Percentiles rank a stretch among this genome's conserved stretches.
phyloP scores from a whole-genome alignment of 2,888 invertebrate genomes.

The Iselma pallidipennis region DNA sequence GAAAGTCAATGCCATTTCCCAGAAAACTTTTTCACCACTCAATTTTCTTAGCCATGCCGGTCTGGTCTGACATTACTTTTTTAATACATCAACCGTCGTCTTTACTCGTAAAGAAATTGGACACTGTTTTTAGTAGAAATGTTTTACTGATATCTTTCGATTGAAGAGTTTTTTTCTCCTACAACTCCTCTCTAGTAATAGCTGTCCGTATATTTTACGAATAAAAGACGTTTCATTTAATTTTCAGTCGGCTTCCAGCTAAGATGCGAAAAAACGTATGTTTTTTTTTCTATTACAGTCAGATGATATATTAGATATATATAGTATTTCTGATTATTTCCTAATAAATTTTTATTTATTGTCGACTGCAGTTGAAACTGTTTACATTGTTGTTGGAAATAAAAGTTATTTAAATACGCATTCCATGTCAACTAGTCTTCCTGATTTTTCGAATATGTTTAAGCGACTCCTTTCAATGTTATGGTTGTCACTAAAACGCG shows the following conservation, averaged over 20 bases:
- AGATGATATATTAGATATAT: too few species aligned
- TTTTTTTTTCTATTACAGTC: conserved; percentile 1
- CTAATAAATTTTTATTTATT: neutral
- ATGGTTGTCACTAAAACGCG: conserved; percentile 20
- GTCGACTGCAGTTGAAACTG: neutral
- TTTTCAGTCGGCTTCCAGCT: conserved; percentile 30
- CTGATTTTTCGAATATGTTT: conserved; percentile 24
- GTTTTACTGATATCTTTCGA: conserved; percentile 45
- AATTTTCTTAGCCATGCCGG: conserved; percentile 48
- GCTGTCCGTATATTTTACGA: conserved; percentile 41
- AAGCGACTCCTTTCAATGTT: conserved; percentile 23
- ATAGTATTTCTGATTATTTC: too few species aligned
- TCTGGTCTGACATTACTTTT: conserved; percentile 50
- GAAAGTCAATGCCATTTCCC: conserved; percentile 42
- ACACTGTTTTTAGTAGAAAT: conserved; percentile 48
- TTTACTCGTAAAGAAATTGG: conserved; percentile 49
- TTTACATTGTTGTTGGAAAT: conserved; percentile 7
- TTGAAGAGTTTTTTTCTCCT: conserved; percentile 38
- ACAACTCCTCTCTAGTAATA: conserved; percentile 30
- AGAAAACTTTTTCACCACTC: conserved; percentile 46
- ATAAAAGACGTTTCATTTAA: conserved; percentile 46
- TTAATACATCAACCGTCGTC: conserved; percentile 52
- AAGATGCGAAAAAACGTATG: conserved; percentile 7
- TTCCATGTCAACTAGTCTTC: conserved; percentile 16
- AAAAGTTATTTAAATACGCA: conserved; percentile 20